These are phyloP conservation scores for Horisme vitalbata DNA, from an alignment of 2,888 invertebrate species.

Conservation along the genomic window DNA sequence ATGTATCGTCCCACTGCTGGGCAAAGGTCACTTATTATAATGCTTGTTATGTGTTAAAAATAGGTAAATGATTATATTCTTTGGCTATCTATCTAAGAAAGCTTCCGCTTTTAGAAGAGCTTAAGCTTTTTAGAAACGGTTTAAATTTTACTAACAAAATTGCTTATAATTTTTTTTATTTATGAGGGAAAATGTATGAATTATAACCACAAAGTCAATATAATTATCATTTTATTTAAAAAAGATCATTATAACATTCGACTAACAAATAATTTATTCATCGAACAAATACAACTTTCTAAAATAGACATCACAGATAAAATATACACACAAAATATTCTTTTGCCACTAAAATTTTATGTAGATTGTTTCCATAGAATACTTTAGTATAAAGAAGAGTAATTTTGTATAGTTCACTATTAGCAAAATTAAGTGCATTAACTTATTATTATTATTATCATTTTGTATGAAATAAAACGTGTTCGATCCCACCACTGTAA, in stretches of 20 bases:
- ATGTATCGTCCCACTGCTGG: too few species aligned
- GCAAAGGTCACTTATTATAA: too few species aligned
- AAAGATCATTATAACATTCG: conserved; percentile 65
- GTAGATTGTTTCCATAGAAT: conserved; percentile 26
- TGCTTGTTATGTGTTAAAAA: too few species aligned
- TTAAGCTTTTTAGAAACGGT: too few species aligned
- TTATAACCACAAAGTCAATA: conserved; percentile 46
- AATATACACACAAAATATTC: conserved; percentile 70
- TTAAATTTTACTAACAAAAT: too few species aligned
- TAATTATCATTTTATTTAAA: conserved; percentile 69
- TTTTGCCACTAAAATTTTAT: conserved; percentile 57
- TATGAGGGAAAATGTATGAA: too few species aligned
- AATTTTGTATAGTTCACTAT: conserved; percentile 10
- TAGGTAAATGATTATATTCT: too few species aligned
- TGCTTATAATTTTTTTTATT: too few species aligned
- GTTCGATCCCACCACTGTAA: neutral
- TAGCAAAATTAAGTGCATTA: conserved; percentile 14
- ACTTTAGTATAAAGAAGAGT: conserved; percentile 15
- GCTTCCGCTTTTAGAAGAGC: too few species aligned
- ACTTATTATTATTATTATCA: neutral
- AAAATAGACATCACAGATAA: conserved; percentile 81
- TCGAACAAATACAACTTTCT: conserved; percentile 62
- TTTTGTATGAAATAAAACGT: neutral
- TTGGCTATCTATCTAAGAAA: too few species aligned
- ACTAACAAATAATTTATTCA: conserved; percentile 58